These are phyloP conservation scores for Panthera leo DNA, from an alignment of 2,113 vertebrate species.

Conservation along the genomic window DNA sequence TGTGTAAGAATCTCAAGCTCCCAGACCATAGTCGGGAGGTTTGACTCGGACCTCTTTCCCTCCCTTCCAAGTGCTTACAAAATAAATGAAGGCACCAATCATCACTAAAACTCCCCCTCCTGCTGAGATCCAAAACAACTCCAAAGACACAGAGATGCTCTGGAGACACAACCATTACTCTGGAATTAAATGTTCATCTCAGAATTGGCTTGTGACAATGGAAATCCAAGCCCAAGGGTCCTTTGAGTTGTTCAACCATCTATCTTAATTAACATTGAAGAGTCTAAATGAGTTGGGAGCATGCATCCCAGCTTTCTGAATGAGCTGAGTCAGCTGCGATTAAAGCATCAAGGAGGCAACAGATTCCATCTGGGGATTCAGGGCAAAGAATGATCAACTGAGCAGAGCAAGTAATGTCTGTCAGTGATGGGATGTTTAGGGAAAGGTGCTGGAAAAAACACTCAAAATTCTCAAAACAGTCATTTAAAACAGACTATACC, in stretches of 20 bases:
- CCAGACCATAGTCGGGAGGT: neutral
- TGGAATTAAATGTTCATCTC: neutral
- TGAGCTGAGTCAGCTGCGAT: constrained; percentile 34
- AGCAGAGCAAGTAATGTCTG: neutral
- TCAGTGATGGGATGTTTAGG: neutral
- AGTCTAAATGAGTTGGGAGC: constrained; percentile 30
- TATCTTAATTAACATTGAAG: constrained; percentile 19
- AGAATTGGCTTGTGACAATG: neutral
- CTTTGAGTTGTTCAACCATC: constrained; percentile 38
- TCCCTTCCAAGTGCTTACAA: neutral
- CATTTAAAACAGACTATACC: neutral
- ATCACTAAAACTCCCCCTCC: neutral
- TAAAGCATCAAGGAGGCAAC: neutral
- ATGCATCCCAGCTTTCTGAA: constrained; percentile 1
- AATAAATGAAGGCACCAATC: neutral
- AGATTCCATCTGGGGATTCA: constrained; percentile 39
- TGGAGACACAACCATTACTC: neutral
- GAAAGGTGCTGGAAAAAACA: constrained; percentile 36
- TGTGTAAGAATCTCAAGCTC: constrained; percentile 15
- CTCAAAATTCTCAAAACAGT: neutral
- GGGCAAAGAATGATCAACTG: neutral
- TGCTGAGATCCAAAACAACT: neutral
- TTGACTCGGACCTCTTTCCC: neutral
- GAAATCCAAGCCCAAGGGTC: constrained; percentile 1
- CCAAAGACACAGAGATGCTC: neutral